Evolutionary conservation across 1,140 invertebrate genomes (phyloP).

Genomic region (Reticulitermes speratus): DNA sequence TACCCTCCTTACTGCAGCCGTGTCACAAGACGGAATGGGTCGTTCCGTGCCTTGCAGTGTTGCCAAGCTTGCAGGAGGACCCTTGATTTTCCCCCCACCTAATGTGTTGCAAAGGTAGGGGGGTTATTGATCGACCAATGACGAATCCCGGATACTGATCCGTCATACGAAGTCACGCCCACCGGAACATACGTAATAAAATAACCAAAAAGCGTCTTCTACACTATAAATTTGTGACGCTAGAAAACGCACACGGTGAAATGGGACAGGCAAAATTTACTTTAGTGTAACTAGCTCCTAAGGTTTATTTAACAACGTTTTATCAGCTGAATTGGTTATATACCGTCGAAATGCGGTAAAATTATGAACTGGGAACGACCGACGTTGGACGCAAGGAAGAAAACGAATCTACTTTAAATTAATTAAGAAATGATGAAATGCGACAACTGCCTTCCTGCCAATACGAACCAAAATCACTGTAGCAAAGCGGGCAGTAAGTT

Average conservation of each 20-base stretch:
- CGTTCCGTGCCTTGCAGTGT: conserved; percentile 12
- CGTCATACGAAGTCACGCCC: conserved; percentile 10
- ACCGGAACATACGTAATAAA: background rate
- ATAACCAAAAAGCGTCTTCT: background rate
- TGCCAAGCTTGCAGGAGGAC: conserved; percentile 8
- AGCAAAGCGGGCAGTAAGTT: too few species aligned
- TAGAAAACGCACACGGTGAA: background rate
- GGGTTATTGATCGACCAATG: conserved; percentile 28
- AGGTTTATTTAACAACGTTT: too few species aligned
- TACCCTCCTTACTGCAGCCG: background rate
- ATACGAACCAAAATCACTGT: too few species aligned
- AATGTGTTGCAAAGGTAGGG: background rate
- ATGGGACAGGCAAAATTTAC: background rate
- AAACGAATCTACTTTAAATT: too few species aligned
- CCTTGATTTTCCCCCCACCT: background rate
- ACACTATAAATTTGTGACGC: background rate
- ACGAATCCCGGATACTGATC: conserved; percentile 24
- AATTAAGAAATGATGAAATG: too few species aligned
- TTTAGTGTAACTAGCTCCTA: too few species aligned
- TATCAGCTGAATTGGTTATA: too few species aligned
- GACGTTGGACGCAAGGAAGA: too few species aligned
- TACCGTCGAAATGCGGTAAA: too few species aligned
- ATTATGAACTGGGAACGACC: too few species aligned
- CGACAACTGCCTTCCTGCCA: too few species aligned
- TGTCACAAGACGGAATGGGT: background rate